Conservation (phyloP, 92 coral and sea anemone genomes). For the Isaurus tuberculatus region DNA sequence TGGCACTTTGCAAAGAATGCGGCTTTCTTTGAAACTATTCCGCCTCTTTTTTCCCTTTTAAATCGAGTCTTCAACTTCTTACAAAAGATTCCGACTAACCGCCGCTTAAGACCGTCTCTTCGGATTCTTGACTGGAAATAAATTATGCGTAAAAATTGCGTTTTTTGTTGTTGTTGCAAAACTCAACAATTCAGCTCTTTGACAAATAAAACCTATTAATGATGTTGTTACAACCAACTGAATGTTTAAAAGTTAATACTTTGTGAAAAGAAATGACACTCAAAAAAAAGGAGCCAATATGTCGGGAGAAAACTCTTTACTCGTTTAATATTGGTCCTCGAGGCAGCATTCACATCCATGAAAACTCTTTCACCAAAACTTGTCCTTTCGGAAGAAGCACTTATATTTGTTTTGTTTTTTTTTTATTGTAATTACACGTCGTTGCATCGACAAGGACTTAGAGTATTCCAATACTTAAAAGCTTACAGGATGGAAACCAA, state of each 20-base stretch:
- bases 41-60: conserved; percentile 13
- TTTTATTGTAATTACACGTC: neutral
- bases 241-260: neutral
- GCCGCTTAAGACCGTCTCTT: neutral
- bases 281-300: neutral
- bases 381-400: neutral
- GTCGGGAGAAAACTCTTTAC: neutral
- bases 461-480: neutral
- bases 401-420: neutral
- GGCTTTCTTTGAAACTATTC: conserved; percentile 43
- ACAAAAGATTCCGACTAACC: conserved; percentile 18
- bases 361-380: neutral
- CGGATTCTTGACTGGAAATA: neutral
- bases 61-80: neutral
- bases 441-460: neutral
- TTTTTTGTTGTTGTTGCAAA: neutral
- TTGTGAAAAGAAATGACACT: neutral
- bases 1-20: conserved; percentile 33
- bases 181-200: neutral
- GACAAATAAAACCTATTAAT: neutral
- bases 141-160: neutral
- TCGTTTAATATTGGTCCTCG: neutral
- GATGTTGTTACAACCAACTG: conserved; percentile 20
- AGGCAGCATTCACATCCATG: neutral
- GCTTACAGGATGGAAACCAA: neutral